Base-by-base conservation (phyloP, 2,113 vertebrate species). In the Sprattus sprattus region DNA sequence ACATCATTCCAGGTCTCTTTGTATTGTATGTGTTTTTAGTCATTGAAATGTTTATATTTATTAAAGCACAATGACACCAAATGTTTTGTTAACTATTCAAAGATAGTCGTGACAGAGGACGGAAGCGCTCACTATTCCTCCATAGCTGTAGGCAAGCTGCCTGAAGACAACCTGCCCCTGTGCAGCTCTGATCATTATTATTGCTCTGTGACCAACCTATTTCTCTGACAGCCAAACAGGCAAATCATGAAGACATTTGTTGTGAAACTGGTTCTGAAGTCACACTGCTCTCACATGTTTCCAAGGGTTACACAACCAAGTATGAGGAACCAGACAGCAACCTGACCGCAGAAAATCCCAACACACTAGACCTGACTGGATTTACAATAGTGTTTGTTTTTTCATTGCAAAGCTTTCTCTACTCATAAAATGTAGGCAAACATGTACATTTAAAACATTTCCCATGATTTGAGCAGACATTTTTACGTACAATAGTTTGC, bases 221-320 rank as follows among this genome's bases (percentile, higher is more conserved):
- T 39, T 2, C 46, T 47, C 47, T 49, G 47, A 49, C 47, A 49
- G 9, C 2, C 47, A 49, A 49, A 11, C 47, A 49, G 9, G 9
- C 13, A 47, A 47, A 47, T 6, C 9, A 47, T 47, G 46, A 47
- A 47, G 6, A 47, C 3, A 13, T 71, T 39, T 39, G 28, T 44
- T 78, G 71, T 39, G 11, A 4, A 78, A 78, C 71, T 18, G 71
- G 71, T 78, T 78, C 71, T 75, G 67, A 75, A 64, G 22, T 64
- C 60, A 64, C 39, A 39, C 39, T 39, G 39, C 39, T 39, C 39
- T 39, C 39, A 39, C 60, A 64, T 4, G 60, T 64, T 25, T 5
- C 60, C 60, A 64, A 64, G n/a, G 20, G 20, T 25, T 25, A 64
- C n/a, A n/a, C 20, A 64, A 8, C n/a, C 2, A 2, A 64, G 22